Evolutionary conservation across 2,113 vertebrate species (phyloP).

Genomic region (Myodes glareolus): DNA sequence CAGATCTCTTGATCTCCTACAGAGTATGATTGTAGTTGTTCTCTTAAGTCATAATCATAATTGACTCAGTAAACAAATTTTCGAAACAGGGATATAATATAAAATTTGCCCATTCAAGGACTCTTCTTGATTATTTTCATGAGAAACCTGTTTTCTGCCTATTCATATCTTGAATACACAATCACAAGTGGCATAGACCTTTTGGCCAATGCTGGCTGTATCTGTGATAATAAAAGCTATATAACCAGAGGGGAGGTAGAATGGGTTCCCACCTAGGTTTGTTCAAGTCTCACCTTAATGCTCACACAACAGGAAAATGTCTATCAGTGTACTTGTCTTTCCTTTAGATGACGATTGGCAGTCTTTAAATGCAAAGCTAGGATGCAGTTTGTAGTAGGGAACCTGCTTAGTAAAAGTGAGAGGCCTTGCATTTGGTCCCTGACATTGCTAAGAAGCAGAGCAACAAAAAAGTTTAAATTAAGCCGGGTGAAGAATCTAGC

Average conservation of each 20-base stretch:
- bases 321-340: not conserved
- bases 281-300: not conserved
- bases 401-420: not conserved
- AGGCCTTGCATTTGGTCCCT: not conserved
- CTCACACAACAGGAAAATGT: not conserved
- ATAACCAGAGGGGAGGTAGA: no score
- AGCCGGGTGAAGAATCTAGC: not conserved
- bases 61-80: not conserved
- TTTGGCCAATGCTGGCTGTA: not conserved
- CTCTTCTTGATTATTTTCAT: not conserved
- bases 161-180: not conserved
- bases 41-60: not conserved
- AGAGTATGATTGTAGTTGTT: not conserved
- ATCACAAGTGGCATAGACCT: not conserved
- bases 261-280: not conserved
- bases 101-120: not conserved
- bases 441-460: not conserved
- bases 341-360: not conserved
- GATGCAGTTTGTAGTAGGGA: not conserved
- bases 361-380: not conserved
- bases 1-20: not conserved
- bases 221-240: not conserved
- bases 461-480: not conserved
- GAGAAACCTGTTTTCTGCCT: not conserved
- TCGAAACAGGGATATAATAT: slow-evolving; percentile 9